These are phyloP conservation scores for Eidolon helvum DNA, from an alignment of 2,113 vertebrate species.

Conservation along the genomic window DNA sequence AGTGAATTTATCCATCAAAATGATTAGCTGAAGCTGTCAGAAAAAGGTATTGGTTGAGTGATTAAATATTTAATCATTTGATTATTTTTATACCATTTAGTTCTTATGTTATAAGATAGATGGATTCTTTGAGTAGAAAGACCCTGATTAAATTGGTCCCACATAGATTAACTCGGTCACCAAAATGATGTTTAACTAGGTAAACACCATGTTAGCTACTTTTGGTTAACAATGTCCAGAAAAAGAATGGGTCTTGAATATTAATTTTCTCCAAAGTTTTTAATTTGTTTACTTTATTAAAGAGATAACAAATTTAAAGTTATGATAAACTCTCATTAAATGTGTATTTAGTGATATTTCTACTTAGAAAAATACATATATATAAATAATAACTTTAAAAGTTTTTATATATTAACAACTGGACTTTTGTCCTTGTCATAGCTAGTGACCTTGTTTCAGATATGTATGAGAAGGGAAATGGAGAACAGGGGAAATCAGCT, in stretches of 20 bases:
- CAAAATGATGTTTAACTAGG: not conserved
- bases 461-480: not conserved
- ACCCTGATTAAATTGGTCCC: too few species aligned
- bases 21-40: not conserved
- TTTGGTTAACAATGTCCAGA: not conserved
- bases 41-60: not conserved
- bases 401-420: not conserved
- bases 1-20: not conserved
- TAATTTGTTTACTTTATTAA: not conserved
- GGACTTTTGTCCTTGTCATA: not conserved
- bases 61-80: constrained; percentile 23
- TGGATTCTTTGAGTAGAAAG: not conserved
- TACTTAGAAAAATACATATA: not conserved
- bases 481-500: not conserved
- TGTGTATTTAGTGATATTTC: not conserved
- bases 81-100: constrained; percentile 11
- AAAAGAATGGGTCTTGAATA: not conserved
- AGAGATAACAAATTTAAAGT: not conserved
- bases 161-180: not conserved
- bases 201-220: not conserved
- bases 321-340: not conserved
- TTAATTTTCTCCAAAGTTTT: not conserved
- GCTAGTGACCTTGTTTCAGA: not conserved
- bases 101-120: not conserved
- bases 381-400: not conserved